Evolutionary conservation across 2,888 invertebrate genomes (phyloP).

Genomic region (Drosophila suboccidentalis): DNA sequence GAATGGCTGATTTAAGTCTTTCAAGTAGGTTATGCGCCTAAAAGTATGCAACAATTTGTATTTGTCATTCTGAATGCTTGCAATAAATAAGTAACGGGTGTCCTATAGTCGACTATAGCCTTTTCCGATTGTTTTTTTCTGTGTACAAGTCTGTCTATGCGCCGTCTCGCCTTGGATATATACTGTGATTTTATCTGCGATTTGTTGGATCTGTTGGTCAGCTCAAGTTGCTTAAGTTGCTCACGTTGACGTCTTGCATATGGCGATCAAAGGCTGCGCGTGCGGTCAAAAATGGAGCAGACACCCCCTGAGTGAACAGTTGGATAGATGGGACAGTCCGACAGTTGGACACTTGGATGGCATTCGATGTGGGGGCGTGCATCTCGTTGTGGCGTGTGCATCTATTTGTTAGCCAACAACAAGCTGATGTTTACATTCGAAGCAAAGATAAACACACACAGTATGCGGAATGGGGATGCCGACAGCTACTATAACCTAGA

Average conservation of each 20-base stretch:
- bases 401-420: constrained; percentile 67
- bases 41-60: no score
- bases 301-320: constrained; percentile 13
- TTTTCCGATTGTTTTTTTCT: no score
- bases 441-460: constrained; percentile 47
- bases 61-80: no score
- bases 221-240: constrained; percentile 51
- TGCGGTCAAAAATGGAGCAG: constrained; percentile 68
- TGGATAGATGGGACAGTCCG: neutral
- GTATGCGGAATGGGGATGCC: constrained; percentile 14
- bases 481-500: neutral
- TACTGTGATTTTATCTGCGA: neutral
- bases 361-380: constrained; percentile 70
- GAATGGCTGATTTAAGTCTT: no score
- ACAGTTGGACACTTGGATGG: constrained; percentile 7
- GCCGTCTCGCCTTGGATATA: constrained; percentile 4
- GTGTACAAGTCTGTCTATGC: neutral
- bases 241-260: constrained; percentile 73
- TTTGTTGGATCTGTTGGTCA: constrained; percentile 23
- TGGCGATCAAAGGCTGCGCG: constrained; percentile 72
- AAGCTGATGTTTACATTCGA: constrained; percentile 57
- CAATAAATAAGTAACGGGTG: no score
- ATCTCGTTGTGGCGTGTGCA: constrained; percentile 65
- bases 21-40: no score
- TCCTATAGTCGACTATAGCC: no score